Percentiles rank a stretch among this genome's conserved stretches.
Conservation (phyloP, 1,140 invertebrate genomes). For the Coenobita brevimanus region DNA sequence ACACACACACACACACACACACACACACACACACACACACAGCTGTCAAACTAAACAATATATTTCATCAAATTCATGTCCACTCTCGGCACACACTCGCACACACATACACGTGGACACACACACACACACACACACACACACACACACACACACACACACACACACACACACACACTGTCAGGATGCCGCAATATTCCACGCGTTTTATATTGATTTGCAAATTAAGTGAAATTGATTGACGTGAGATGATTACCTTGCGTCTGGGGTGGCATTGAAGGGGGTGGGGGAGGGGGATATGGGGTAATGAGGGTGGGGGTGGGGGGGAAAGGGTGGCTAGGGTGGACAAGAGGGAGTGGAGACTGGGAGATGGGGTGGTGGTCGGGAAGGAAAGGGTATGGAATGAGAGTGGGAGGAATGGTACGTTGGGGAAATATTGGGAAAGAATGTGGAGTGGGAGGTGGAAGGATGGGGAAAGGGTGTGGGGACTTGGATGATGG, state of each 20-base stretch:
- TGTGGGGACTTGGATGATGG: neutral
- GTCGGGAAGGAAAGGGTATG: neutral
- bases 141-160: slow-evolving; percentile 52
- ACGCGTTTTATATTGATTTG: slow-evolving; percentile 51
- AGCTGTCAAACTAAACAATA: neutral
- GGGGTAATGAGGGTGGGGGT: neutral
- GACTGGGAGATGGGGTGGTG: neutral
- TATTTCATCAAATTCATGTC: no score
- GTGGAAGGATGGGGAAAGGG: neutral
- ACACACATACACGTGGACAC: slow-evolving; percentile 14
- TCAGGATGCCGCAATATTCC: slow-evolving; percentile 38
- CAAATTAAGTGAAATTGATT: slow-evolving; percentile 59
- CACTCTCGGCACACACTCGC: neutral
- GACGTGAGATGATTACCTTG: slow-evolving; percentile 35
- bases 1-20: slow-evolving; percentile 29
- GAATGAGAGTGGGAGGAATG: neutral
- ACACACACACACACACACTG: slow-evolving; percentile 38
- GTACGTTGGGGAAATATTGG: no score
- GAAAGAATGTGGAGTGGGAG: neutral
- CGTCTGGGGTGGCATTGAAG: slow-evolving; percentile 16
- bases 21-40: slow-evolving; percentile 48
- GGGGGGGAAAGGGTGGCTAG: neutral
- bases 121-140: slow-evolving; percentile 46
- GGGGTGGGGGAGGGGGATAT: neutral
- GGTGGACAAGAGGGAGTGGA: neutral